A percentile compares a stretch with the other conserved stretches of the same genome.
Evolutionary conservation across 2,113 vertebrate species (phyloP).

Genomic region (Labrus mixtus): DNA sequence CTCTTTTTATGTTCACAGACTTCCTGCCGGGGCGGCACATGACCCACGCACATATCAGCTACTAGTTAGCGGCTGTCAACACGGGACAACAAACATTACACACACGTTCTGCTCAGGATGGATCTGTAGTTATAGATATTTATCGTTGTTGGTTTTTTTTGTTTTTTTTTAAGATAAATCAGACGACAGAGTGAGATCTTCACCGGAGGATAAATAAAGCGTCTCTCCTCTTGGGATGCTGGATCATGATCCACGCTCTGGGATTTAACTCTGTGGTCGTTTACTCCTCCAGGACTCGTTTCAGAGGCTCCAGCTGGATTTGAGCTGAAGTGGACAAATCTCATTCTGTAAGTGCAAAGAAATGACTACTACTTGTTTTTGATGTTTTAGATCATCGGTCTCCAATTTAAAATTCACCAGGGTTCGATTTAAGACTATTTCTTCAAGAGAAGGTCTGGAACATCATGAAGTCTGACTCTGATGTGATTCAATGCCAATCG

Average conservation of each 20-base stretch:
- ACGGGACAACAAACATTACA: constrained; percentile 5
- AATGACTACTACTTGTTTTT: not conserved
- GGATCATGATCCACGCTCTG: not conserved
- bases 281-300: constrained; percentile 16
- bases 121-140: not conserved
- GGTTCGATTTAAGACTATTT: too few species aligned
- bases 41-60: constrained; percentile 67
- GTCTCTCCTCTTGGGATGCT: not conserved
- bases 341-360: constrained; percentile 28
- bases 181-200: not conserved
- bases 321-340: not conserved
- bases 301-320: constrained; percentile 7
- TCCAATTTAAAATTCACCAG: too few species aligned
- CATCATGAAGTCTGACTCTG: too few species aligned
- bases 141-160: too few species aligned
- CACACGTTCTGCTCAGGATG: not conserved
- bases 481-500: too few species aligned
- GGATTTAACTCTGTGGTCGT: constrained; percentile 2
- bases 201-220: constrained; percentile 19
- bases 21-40: constrained; percentile 69
- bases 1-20: constrained; percentile 64
- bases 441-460: too few species aligned
- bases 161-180: not conserved
- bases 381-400: too few species aligned
- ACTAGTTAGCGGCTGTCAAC: constrained; percentile 26